Evolutionary conservation across 2,888 invertebrate species (phyloP), one percentile per base, ranked within the genome.

Genomic region (Neuroscelio doddi): DNA sequence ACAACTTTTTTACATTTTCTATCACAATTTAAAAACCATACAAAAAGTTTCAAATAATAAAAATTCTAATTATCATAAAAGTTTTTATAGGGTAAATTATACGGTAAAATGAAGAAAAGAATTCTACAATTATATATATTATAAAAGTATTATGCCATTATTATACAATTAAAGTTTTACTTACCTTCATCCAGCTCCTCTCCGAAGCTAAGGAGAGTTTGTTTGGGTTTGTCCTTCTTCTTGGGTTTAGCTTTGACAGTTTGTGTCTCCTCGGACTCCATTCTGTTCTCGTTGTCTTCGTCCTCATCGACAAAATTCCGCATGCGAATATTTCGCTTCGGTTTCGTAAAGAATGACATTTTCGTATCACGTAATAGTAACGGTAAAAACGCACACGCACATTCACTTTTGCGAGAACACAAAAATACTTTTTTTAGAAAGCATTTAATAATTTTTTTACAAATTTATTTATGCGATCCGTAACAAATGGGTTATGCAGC

Each of bases 281-380:
- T 84, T 66, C 90, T 89, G 41, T 90, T 90, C 42, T 90, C 91
- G 72, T 84, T 82, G 73, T 91, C 91, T 70, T 91, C 90, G 62
- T 89, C 89, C 58, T 87, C 86, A 78, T 90, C 89, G 58, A 88
- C 90, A 85, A 92, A 92, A 58, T 91, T 90, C 53, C 93, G 89
- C 68, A 92, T 87, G 79, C 93, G 92, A 72, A 95, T 93, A 81
- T 91, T 91, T 80, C 95, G 92, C 80, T 91, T 92, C 0, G 96
- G 95, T 86, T 96, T 96, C 76, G 92, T 92, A 85, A 96, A 96
- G 70, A 95, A 83, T 57, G 94, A 93, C 93, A 94, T 93, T 38
- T 56, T 57, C 5, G n/a, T 32, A 12, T 32, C 2, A 32, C 10
- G 10, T 9, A 9, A 29, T 9, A n/a, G 2, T 7, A n/a, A 29